Percentiles rank a stretch among this genome's conserved stretches.
phyloP scores from a whole-genome alignment of 1,140 invertebrate species.

The Drosophila novamexicana region DNA sequence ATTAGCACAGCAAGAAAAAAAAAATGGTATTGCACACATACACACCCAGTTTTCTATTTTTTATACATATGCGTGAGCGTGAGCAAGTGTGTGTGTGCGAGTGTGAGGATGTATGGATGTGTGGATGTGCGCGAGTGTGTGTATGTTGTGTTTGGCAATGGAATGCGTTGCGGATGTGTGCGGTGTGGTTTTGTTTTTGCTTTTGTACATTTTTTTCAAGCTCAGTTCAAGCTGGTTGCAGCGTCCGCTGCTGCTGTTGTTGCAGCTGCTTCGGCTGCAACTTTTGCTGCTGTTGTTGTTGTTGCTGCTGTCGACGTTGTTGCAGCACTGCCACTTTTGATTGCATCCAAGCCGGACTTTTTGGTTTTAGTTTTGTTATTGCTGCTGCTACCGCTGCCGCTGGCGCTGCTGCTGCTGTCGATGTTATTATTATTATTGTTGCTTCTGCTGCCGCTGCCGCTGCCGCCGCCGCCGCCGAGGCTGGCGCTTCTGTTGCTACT shows the following conservation, averaged over 20 bases:
- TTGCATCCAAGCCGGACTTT: slow-evolving; percentile 14
- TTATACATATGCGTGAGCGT: slow-evolving; percentile 15
- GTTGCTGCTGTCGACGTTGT: slow-evolving; percentile 9
- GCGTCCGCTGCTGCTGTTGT: slow-evolving; percentile 3
- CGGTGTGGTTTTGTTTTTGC: slow-evolving; percentile 17
- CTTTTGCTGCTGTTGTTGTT: slow-evolving; percentile 2
- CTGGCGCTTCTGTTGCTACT: no score
- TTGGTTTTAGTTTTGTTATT: slow-evolving; percentile 40
- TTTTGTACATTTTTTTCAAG: slow-evolving; percentile 42
- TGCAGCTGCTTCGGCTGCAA: slow-evolving; percentile 13
- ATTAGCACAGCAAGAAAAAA: slow-evolving; percentile 24
- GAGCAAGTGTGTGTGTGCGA: neutral
- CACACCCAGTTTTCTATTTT: slow-evolving; percentile 7
- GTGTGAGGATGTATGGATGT: neutral
- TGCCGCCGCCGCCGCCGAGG: neutral
- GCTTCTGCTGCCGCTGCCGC: neutral
- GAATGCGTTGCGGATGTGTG: slow-evolving; percentile 34
- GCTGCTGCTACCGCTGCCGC: slow-evolving; percentile 19
- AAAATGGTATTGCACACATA: slow-evolving; percentile 2
- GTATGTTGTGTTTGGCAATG: slow-evolving; percentile 4
- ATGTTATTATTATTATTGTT: neutral
- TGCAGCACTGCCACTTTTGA: neutral
- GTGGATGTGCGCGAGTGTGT: neutral
- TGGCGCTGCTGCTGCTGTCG: slow-evolving; percentile 23
- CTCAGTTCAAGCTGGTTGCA: slow-evolving; percentile 27